A percentile compares a stretch with the other conserved stretches of the same genome.
Conservation (phyloP, 2,797 vertebrate species). For the Epinephelus coioides region DNA sequence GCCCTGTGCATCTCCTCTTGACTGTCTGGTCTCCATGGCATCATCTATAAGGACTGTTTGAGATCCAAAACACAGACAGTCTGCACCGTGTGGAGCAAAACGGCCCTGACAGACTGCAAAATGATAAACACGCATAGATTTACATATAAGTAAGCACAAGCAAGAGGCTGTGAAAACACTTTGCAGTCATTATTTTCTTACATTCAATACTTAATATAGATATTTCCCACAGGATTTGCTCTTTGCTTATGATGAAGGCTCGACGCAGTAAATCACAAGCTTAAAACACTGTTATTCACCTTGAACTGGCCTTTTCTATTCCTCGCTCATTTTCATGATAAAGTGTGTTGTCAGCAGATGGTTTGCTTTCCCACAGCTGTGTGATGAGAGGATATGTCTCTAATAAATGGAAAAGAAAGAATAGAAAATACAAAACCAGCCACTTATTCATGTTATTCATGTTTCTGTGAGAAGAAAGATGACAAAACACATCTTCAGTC, state of each 20-base stretch:
- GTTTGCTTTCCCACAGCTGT: constrained; percentile 64
- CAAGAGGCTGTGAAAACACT: no score
- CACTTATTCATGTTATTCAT: constrained; percentile 39
- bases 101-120: neutral
- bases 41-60: constrained; percentile 45
- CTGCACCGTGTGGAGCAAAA: constrained; percentile 13
- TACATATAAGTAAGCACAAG: no score
- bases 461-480: constrained; percentile 27
- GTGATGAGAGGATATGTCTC: constrained; percentile 48
- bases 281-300: constrained; percentile 29
- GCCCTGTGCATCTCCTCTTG: constrained; percentile 42
- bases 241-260: neutral
- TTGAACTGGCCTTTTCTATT: constrained; percentile 29
- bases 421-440: constrained; percentile 44
- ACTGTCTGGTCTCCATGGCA: constrained; percentile 79
- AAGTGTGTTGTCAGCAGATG: constrained; percentile 63
- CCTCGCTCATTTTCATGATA: constrained; percentile 53
- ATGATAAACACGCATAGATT: neutral
- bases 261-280: constrained; percentile 21
- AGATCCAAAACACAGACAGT: constrained; percentile 36
- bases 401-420: constrained; percentile 43
- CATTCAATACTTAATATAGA: neutral
- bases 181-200: neutral
- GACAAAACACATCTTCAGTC: constrained; percentile 35
- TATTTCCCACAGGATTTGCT: neutral